A percentile compares a stretch with the other conserved stretches of the same genome.
Evolutionary conservation across 2,113 vertebrate species (phyloP).

Genomic region (Dascyllus trimaculatus): DNA sequence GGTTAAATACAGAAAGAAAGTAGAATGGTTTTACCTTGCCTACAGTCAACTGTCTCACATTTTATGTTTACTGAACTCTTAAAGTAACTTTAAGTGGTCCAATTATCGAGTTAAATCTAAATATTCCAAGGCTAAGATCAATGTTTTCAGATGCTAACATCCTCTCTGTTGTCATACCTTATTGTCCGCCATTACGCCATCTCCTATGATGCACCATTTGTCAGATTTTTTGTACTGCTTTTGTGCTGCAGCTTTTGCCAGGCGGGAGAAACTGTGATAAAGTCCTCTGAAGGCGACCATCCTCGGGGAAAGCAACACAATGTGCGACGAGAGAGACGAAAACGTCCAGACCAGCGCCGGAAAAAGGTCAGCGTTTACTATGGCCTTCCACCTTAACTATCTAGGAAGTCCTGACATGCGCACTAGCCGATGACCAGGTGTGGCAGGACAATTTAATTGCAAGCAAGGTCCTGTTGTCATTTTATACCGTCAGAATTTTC

Average conservation of each 20-base stretch:
- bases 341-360: not conserved
- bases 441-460: not conserved
- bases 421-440: constrained; percentile 34
- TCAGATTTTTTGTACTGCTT: constrained; percentile 46
- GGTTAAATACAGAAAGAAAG: too few relatives aligned
- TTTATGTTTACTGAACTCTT: too few relatives aligned
- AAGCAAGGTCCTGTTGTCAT: too few relatives aligned
- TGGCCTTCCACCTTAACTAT: not conserved
- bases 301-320: not conserved
- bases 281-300: constrained; percentile 66
- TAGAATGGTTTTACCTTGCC: too few relatives aligned
- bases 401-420: not conserved
- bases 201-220: not conserved
- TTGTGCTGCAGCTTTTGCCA: constrained; percentile 46
- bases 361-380: constrained; percentile 5
- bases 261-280: constrained; percentile 35
- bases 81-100: too few relatives aligned
- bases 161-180: constrained; percentile 39
- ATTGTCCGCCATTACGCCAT: not conserved
- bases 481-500: too few relatives aligned
- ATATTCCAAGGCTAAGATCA: too few relatives aligned
- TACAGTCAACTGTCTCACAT: too few relatives aligned
- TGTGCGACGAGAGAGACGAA: not conserved
- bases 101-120: too few relatives aligned
- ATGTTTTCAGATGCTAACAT: not conserved